Evolutionary conservation across 2,888 invertebrate genomes (phyloP).

Genomic region (Cerastis rubricosa): DNA sequence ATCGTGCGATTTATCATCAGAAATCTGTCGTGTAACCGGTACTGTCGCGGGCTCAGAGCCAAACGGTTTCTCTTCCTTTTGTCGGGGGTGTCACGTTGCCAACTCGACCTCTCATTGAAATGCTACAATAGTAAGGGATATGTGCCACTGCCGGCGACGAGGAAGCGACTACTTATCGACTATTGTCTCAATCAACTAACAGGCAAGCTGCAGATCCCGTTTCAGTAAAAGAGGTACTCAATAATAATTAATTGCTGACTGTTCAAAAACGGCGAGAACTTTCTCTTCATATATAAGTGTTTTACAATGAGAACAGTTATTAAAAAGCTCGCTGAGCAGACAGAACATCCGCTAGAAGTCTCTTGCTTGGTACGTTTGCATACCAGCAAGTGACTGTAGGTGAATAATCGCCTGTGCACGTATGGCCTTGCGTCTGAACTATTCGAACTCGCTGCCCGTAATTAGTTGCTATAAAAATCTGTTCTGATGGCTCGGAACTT

Average conservation of each 20-base stretch:
- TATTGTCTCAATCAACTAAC: not conserved
- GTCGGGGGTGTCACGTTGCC: slow-evolving; percentile 66
- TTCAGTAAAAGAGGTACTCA: not conserved
- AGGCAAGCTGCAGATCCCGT: not conserved
- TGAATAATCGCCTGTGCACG: not conserved
- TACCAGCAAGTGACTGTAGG: not conserved
- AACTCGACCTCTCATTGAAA: slow-evolving; percentile 37
- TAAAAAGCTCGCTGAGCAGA: not conserved
- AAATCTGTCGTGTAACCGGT: slow-evolving; percentile 63
- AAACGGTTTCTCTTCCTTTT: slow-evolving; percentile 71
- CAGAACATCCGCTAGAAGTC: not conserved
- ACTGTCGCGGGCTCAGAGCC: slow-evolving; percentile 69
- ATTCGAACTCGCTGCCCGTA: not conserved
- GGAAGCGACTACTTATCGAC: not conserved
- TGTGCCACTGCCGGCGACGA: not conserved
- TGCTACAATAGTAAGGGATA: slow-evolving; percentile 47
- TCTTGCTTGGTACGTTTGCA: not conserved
- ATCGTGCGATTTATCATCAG: slow-evolving; percentile 61
- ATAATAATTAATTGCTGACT: not conserved
- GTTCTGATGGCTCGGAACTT: not conserved
- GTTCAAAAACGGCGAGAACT: not conserved
- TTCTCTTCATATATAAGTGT: not conserved
- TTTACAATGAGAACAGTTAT: not conserved
- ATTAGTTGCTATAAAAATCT: not conserved
- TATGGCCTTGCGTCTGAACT: not conserved